phyloP scores from a whole-genome alignment of 2,113 vertebrate species.

The Ptilonorhynchus violaceus region DNA sequence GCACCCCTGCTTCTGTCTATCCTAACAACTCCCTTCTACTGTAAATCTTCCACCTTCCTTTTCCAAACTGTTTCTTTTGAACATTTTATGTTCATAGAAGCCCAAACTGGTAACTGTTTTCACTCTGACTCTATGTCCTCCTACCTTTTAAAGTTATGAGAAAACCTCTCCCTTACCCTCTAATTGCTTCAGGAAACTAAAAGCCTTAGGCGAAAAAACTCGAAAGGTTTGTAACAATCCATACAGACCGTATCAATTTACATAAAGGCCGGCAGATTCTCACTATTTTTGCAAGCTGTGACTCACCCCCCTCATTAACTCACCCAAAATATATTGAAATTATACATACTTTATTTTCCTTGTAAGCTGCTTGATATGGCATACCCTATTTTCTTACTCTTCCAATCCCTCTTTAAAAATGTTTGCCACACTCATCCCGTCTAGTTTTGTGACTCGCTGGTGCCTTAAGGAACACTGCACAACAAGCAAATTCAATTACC shows the following conservation, averaged over 20 bases:
- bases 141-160: neutral
- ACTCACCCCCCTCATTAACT: neutral
- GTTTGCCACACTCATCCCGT: neutral
- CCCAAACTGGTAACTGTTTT: neutral
- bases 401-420: neutral
- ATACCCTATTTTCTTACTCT: neutral
- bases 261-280: neutral
- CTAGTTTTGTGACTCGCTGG: neutral
- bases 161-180: neutral
- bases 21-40: neutral
- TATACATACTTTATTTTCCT: neutral
- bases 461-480: neutral
- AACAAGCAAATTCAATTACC: neutral
- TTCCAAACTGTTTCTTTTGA: neutral
- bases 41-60: neutral
- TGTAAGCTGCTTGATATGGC: neutral
- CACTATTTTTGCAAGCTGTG: neutral
- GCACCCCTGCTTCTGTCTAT: neutral
- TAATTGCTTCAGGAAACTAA: neutral
- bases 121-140: neutral
- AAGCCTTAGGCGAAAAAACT: neutral
- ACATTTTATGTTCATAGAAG: neutral
- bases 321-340: neutral
- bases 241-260: neutral
- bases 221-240: neutral